Conservation (phyloP, 2,888 invertebrate species). For the Nomada goodeniana region DNA sequence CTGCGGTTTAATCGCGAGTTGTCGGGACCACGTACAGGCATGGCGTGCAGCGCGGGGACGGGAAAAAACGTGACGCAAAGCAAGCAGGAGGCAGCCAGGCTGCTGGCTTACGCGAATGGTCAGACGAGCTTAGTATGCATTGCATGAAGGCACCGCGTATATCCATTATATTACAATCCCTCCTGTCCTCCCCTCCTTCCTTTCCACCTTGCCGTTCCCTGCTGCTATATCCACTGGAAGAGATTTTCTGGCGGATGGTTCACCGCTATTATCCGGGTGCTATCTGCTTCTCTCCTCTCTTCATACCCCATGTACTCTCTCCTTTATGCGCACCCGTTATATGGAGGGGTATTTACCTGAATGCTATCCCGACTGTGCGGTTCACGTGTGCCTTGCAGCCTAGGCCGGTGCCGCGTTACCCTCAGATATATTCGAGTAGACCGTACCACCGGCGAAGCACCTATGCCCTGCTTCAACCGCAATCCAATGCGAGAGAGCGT, state of each 20-base stretch:
- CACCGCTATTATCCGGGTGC: constrained; percentile 72
- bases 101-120: constrained; percentile 55
- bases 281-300: constrained; percentile 54
- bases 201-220: not conserved
- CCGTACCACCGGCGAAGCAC: constrained; percentile 27
- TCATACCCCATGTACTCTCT: constrained; percentile 60
- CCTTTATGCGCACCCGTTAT: constrained; percentile 70
- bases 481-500: constrained; percentile 58
- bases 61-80: constrained; percentile 44
- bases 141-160: constrained; percentile 65
- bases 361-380: constrained; percentile 62
- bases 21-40: constrained; percentile 9
- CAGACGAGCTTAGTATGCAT: constrained; percentile 71
- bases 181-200: not conserved
- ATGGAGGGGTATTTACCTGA: constrained; percentile 73
- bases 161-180: constrained; percentile 71
- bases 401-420: constrained; percentile 44
- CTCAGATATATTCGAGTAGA: constrained; percentile 50
- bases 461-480: constrained; percentile 59
- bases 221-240: constrained; percentile 72
- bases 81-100: constrained; percentile 9
- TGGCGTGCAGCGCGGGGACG: not conserved
- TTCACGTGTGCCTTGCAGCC: constrained; percentile 51
- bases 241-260: constrained; percentile 79
- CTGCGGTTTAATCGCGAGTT: constrained; percentile 46